These are phyloP conservation scores for Fundulus diaphanus DNA, from an alignment of 2,797 vertebrate genomes.

Conservation along the genomic window DNA sequence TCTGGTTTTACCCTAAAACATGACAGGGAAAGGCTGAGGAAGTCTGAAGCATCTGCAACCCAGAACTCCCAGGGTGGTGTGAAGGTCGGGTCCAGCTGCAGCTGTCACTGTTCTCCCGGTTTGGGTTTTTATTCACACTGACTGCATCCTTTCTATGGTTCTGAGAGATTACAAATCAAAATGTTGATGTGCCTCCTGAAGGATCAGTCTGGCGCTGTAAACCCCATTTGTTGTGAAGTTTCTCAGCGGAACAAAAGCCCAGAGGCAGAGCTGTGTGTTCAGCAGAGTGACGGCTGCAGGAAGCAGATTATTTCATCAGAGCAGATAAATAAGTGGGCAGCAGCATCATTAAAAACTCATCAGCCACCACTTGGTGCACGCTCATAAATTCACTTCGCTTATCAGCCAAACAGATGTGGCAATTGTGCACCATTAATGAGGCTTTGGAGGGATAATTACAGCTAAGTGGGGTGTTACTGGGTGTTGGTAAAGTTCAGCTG, in stretches of 20 bases:
- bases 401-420: conserved; percentile 51
- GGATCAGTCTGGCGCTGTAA: neutral
- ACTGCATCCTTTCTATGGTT: neutral
- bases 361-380: neutral
- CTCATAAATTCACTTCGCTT: conserved; percentile 16
- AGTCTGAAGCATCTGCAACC: too few relatives aligned
- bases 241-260: neutral
- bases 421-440: conserved; percentile 50
- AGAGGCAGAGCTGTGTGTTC: conserved; percentile 11
- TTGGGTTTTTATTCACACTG: neutral
- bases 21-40: too few relatives aligned
- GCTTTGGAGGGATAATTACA: conserved; percentile 43
- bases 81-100: too few relatives aligned
- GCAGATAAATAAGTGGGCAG: conserved; percentile 57
- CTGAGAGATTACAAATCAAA: neutral
- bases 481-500: too few relatives aligned
- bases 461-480: neutral
- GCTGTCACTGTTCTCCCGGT: neutral
- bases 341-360: conserved; percentile 63
- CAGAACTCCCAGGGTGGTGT: too few relatives aligned
- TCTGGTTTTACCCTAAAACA: too few relatives aligned
- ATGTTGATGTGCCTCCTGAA: neutral
- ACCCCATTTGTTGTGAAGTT: neutral
- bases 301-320: conserved; percentile 57
- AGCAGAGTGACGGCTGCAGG: conserved; percentile 46